These are phyloP conservation scores for Phaetusa simplex DNA, from an alignment of 2,113 vertebrate species.

Conservation along the genomic window DNA sequence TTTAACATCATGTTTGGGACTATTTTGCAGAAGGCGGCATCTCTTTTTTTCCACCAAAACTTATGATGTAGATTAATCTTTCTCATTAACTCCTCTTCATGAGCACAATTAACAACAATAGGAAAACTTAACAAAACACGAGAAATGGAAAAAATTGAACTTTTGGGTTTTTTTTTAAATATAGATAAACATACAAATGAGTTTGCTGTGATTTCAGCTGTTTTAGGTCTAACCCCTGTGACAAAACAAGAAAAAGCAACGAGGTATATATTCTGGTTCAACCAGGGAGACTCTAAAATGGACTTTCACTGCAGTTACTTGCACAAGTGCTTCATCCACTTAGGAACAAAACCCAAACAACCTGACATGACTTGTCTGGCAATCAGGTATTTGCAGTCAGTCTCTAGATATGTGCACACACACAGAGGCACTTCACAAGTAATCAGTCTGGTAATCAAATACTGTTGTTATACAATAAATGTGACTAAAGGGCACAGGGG, in stretches of 20 bases:
- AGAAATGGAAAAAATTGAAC: neutral
- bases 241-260: neutral
- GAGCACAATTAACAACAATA: neutral
- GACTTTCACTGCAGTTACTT: neutral
- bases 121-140: neutral
- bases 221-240: neutral
- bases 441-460: neutral
- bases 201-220: neutral
- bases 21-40: neutral
- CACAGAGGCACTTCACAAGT: neutral
- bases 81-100: neutral
- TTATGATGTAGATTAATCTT: neutral
- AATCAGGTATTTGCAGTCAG: neutral
- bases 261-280: neutral
- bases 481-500: neutral
- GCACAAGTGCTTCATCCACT: neutral
- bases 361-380: neutral
- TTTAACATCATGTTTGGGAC: neutral
- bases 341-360: neutral
- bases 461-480: neutral
- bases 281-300: neutral
- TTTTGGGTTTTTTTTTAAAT: neutral
- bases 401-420: neutral
- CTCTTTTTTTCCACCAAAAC: neutral
- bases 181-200: neutral